Evolutionary conservation across 2,888 invertebrate genomes (phyloP), one percentile per base, ranked within the genome.

Genomic region (Dasysyrphus tricinctus): DNA sequence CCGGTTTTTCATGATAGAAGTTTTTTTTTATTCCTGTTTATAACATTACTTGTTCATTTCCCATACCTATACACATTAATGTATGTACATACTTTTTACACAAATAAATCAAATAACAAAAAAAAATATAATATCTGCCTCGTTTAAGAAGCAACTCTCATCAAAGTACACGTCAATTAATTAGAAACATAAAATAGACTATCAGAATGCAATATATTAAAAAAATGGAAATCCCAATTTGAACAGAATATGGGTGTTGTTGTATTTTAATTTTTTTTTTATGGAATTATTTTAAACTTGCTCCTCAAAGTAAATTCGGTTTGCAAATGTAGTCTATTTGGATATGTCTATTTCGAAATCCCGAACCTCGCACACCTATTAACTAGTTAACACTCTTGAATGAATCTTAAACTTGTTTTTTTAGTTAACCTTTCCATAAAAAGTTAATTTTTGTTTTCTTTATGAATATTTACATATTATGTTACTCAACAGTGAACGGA

Each of bases 401-500:
- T 37, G 16, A 57, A 37, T 57, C 14, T 24, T 8, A 37, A 59
- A 61, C 39, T 24, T 61, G 61, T 61, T 24, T 61, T 61, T 8
- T 24, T 59, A 19, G 19, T 59, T 61, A 57, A 57, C 39, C 7
- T 61, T 37, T 61, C 7, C 7, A 59, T 61, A 14, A 14, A 8
- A 39, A 61, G 5, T 39, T 39, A 39, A 7, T 19, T 59, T 19
- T 9, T 12, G 14, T 19, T 61, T 39, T 39, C 24, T 61, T 37
- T 39, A 24, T 61, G 24, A 42, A 42, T 61, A 42, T 39, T 39
- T 61, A 24, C 24, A 24, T 24, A 24, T 24, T 24, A 42, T 39
- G 24, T 61, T 42, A 24, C 39, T 14, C 14, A 61, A 24, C 14
- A 42, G 7, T 19, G 5, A 61, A 24, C 4, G 61, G n/a, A 42